Evolutionary conservation across 2,113 vertebrate species (phyloP).

Genomic region (Pteropus alecto): DNA sequence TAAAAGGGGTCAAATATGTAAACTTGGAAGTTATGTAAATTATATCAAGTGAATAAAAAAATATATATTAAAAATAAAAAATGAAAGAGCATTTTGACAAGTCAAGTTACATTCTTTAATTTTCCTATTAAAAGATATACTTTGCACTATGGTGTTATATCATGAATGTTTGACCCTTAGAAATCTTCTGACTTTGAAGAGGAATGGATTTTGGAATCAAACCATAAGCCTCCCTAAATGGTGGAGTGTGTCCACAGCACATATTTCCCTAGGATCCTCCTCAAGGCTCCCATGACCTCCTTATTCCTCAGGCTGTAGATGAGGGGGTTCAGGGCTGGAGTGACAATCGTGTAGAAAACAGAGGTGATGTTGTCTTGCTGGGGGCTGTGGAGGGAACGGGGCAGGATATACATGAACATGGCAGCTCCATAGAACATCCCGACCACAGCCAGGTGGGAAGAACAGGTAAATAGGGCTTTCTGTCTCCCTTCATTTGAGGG

Average conservation of each 20-base stretch:
- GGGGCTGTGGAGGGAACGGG: conserved; percentile 60
- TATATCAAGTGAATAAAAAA: too few relatives aligned
- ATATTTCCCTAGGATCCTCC: conserved; percentile 19
- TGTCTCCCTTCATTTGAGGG: conserved; percentile 59
- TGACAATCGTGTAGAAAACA: conserved; percentile 68
- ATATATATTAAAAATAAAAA: too few relatives aligned
- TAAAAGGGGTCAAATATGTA: too few relatives aligned
- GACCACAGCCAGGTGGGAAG: conserved; percentile 73
- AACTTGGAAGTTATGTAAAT: too few relatives aligned
- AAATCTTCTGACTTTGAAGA: not conserved
- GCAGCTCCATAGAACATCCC: conserved; percentile 71
- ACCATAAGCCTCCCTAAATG: not conserved
- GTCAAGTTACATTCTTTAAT: not conserved
- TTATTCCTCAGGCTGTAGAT: conserved; percentile 54
- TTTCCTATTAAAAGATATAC: not conserved
- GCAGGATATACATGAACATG: conserved; percentile 67
- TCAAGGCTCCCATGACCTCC: conserved; percentile 32
- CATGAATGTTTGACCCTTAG: not conserved
- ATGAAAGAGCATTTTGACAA: not conserved
- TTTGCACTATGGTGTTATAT: not conserved
- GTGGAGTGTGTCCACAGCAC: not conserved
- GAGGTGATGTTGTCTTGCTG: conserved; percentile 64
- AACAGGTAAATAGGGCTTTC: conserved; percentile 76
- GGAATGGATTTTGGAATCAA: not conserved
- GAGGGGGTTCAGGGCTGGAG: conserved; percentile 55